Evolutionary conservation across 2,888 invertebrate species (phyloP).

Genomic region (Pharmacophagus antenor): DNA sequence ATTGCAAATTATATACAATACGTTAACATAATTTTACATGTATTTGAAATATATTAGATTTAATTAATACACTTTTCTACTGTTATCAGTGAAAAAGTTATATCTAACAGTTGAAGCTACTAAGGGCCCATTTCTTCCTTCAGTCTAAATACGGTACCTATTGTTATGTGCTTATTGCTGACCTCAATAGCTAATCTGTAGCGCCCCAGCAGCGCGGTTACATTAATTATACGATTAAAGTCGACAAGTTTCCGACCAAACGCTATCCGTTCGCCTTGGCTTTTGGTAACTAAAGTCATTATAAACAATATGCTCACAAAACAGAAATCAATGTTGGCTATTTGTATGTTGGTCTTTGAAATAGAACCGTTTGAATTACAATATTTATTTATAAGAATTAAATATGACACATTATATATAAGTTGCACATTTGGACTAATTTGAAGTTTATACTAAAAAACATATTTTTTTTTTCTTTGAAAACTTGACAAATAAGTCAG

Average conservation of each 20-base stretch:
- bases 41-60: too few relatives aligned
- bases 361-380: not conserved
- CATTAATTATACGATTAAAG: conserved; percentile 32
- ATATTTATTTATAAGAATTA: not conserved
- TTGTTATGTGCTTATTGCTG: conserved; percentile 3
- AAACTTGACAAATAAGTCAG: too few relatives aligned
- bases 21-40: too few relatives aligned
- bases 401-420: not conserved
- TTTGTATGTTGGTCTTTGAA: not conserved
- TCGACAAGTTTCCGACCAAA: conserved; percentile 29
- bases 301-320: conserved; percentile 24
- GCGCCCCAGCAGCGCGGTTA: conserved; percentile 7
- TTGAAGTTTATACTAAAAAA: not conserved
- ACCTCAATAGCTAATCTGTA: conserved; percentile 27
- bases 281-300: conserved; percentile 30
- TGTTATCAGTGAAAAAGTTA: not conserved
- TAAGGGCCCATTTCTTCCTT: too few relatives aligned
- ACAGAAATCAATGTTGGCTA: conserved; percentile 6
- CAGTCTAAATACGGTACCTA: too few relatives aligned
- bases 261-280: conserved; percentile 28
- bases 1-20: too few relatives aligned
- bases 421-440: not conserved
- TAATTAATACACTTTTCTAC: too few relatives aligned
- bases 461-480: too few relatives aligned
- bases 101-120: too few relatives aligned